phyloP scores from a whole-genome alignment of 2,113 vertebrate genomes.

The Ibidorhyncha struthersii region DNA sequence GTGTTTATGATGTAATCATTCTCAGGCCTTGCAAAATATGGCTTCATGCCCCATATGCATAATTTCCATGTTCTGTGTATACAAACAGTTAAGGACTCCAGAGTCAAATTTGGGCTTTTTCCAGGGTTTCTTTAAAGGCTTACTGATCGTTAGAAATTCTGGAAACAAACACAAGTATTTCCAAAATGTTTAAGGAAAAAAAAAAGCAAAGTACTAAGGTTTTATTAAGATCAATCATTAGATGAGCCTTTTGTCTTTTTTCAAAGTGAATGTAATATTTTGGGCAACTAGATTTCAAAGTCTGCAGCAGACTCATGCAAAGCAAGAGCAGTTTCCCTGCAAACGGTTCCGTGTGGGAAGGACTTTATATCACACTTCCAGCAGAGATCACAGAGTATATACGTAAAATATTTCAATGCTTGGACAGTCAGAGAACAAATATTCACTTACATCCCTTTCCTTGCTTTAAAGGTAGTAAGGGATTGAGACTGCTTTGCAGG shows the following conservation, averaged over 20 bases:
- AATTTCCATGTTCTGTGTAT: not conserved
- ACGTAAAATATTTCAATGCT: not conserved
- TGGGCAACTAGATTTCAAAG: not conserved
- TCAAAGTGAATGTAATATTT: not conserved
- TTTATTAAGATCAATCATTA: not conserved
- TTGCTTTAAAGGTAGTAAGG: not conserved
- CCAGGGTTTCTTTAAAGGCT: not conserved
- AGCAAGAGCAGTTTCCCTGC: not conserved
- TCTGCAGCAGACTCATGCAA: not conserved
- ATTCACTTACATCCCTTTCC: not conserved
- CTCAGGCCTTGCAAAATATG: not conserved
- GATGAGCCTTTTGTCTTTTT: not conserved
- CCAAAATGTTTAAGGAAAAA: not conserved
- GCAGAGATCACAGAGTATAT: not conserved
- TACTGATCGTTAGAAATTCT: not conserved
- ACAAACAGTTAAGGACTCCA: not conserved
- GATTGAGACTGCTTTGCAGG: not conserved
- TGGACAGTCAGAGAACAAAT: not conserved
- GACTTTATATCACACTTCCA: not conserved
- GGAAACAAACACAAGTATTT: not conserved
- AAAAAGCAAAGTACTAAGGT: not conserved
- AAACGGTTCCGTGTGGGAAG: not conserved
- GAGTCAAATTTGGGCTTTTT: not conserved
- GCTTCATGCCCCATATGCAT: not conserved
- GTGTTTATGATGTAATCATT: not conserved